Evolutionary conservation across 2,888 invertebrate species (phyloP).

Genomic region (Labia minor): DNA sequence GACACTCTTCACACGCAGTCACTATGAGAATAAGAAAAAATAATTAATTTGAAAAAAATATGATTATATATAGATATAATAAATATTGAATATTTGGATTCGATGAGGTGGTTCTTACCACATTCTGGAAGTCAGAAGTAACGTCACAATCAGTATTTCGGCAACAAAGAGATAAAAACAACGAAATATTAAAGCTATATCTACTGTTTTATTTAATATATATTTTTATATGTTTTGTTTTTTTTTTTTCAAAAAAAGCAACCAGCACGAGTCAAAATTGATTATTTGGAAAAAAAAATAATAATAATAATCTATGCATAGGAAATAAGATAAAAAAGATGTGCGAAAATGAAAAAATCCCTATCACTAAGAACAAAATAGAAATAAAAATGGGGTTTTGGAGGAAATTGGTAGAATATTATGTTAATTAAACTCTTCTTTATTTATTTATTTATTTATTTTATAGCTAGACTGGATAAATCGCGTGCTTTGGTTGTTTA

Average conservation of each 20-base stretch:
- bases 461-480: too few relatives aligned
- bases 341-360: neutral
- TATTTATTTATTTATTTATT: neutral
- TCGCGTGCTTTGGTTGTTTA: too few relatives aligned
- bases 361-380: neutral
- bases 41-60: neutral
- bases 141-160: conserved; percentile 27
- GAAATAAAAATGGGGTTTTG: too few relatives aligned
- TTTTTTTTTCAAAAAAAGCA: neutral
- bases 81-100: neutral
- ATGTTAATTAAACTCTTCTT: too few relatives aligned
- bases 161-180: conserved; percentile 30
- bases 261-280: conserved; percentile 13
- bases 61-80: conserved; percentile 14
- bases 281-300: neutral
- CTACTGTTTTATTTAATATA: conserved; percentile 22
- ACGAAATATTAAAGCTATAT: conserved; percentile 29
- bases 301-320: neutral
- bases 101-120: conserved; percentile 29
- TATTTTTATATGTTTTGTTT: too few relatives aligned
- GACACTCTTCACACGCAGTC: conserved; percentile 3
- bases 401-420: too few relatives aligned
- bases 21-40: conserved; percentile 15
- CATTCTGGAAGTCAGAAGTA: conserved; percentile 31
- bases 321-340: neutral